These are phyloP conservation scores for Nymphalis urticae DNA, from an alignment of 2,888 invertebrate species.

Conservation along the genomic window DNA sequence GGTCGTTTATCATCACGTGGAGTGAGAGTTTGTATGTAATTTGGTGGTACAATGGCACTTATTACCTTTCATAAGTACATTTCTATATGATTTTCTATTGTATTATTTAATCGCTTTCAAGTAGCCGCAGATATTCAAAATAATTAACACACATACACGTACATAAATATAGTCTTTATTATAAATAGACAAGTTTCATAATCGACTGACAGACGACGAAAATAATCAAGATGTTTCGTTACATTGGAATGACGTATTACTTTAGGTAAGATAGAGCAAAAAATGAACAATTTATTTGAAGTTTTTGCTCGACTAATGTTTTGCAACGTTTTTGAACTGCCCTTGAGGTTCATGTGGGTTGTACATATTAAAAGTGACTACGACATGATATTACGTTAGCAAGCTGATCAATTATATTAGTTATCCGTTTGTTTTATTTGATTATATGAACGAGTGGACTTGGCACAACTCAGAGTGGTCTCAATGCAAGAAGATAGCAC, in stretches of 20 bases:
- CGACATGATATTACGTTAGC: not conserved
- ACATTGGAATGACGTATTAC: conserved; percentile 5
- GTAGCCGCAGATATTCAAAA: no score
- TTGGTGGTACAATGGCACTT: no score
- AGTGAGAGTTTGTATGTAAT: no score
- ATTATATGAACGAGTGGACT: no score
- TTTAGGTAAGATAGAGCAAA: conserved; percentile 9
- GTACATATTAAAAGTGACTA: not conserved
- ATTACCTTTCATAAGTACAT: no score
- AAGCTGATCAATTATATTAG: not conserved
- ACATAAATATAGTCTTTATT: not conserved
- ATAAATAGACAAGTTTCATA: not conserved
- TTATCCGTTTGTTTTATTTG: not conserved
- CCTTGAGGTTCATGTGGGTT: conserved; percentile 27
- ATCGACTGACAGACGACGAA: not conserved
- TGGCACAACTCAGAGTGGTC: no score
- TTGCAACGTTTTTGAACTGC: conserved; percentile 17
- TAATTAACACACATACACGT: not conserved
- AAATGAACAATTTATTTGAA: conserved; percentile 10
- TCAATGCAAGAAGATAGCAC: no score
- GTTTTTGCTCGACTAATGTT: conserved; percentile 23
- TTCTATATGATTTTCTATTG: no score
- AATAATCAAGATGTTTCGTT: not conserved
- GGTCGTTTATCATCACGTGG: no score
- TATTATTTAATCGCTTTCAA: no score